These are phyloP conservation scores for Agriopis leucophaearia DNA, from an alignment of 2,888 invertebrate genomes.

Conservation along the genomic window DNA sequence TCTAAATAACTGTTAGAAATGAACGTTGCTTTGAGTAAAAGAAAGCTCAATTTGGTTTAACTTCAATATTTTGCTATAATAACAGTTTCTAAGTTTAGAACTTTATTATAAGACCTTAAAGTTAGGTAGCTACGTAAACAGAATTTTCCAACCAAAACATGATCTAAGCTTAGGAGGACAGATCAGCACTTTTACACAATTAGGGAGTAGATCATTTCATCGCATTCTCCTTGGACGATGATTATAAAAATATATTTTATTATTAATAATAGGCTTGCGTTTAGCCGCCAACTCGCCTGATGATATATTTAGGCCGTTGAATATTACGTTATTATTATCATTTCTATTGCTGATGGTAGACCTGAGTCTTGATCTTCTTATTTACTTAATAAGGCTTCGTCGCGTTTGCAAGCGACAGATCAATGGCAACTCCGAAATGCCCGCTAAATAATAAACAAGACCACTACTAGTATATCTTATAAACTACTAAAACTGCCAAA, in stretches of 20 bases:
- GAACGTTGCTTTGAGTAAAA: constrained; percentile 12
- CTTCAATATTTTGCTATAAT: background rate
- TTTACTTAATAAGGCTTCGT: too few relatives aligned
- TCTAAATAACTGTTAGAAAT: constrained; percentile 29
- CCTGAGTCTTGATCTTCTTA: too few relatives aligned
- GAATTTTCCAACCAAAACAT: background rate
- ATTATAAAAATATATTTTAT: too few relatives aligned
- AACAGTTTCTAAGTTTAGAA: background rate
- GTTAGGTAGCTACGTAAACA: constrained; percentile 4
- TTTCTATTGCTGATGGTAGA: too few relatives aligned
- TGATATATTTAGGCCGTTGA: too few relatives aligned
- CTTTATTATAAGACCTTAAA: background rate
- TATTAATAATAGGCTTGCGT: too few relatives aligned
- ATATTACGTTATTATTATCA: too few relatives aligned
- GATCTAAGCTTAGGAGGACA: background rate
- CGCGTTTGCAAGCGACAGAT: background rate
- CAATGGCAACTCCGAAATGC: background rate
- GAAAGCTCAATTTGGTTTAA: background rate
- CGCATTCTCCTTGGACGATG: too few relatives aligned
- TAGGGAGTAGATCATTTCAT: too few relatives aligned
- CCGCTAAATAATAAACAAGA: background rate
- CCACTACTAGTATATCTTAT: constrained; percentile 18
- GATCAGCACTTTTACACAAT: too few relatives aligned
- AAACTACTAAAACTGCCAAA: constrained; percentile 31
- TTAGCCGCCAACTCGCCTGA: too few relatives aligned